These are phyloP conservation scores for Tiliqua scincoides DNA, from an alignment of 2,113 vertebrate genomes.

Conservation along the genomic window DNA sequence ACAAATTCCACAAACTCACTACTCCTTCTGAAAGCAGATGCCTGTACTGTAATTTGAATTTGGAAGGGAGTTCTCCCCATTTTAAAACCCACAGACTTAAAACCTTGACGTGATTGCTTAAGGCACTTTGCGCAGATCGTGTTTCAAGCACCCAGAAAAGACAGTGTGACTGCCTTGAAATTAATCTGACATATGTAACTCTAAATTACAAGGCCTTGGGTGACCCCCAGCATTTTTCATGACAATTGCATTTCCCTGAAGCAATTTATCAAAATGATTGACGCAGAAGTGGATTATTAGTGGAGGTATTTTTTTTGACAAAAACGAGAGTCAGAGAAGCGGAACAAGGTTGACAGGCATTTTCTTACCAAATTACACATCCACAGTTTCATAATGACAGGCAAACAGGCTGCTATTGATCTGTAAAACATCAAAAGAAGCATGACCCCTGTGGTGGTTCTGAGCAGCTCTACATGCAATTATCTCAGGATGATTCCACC, in stretches of 20 bases:
- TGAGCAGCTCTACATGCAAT: not conserved
- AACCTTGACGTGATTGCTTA: not conserved
- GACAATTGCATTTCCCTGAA: slow-evolving; percentile 47
- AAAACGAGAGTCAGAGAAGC: slow-evolving; percentile 43
- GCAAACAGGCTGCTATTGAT: slow-evolving; percentile 36
- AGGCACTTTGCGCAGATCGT: slow-evolving; percentile 9
- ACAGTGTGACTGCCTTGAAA: slow-evolving; percentile 21
- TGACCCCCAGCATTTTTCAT: slow-evolving; percentile 30
- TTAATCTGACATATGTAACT: slow-evolving; percentile 10
- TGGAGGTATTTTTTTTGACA: slow-evolving; percentile 65
- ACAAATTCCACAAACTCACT: not conserved
- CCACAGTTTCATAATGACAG: slow-evolving; percentile 43
- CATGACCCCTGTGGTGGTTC: slow-evolving; percentile 16
- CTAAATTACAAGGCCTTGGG: slow-evolving; percentile 14
- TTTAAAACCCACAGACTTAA: not conserved
- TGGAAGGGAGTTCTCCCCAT: not conserved
- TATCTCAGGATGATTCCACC: not conserved
- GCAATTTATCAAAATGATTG: slow-evolving; percentile 65
- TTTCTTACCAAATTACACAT: slow-evolving; percentile 63
- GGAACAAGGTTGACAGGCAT: slow-evolving; percentile 41
- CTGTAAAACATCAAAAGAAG: slow-evolving; percentile 49
- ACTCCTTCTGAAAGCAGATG: accelerated
- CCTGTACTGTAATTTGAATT: not conserved
- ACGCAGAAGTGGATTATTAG: slow-evolving; percentile 48
- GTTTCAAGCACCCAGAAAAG: slow-evolving; percentile 51